Conservation (phyloP, 2,113 vertebrate species). For the Ictalurus punctatus region DNA sequence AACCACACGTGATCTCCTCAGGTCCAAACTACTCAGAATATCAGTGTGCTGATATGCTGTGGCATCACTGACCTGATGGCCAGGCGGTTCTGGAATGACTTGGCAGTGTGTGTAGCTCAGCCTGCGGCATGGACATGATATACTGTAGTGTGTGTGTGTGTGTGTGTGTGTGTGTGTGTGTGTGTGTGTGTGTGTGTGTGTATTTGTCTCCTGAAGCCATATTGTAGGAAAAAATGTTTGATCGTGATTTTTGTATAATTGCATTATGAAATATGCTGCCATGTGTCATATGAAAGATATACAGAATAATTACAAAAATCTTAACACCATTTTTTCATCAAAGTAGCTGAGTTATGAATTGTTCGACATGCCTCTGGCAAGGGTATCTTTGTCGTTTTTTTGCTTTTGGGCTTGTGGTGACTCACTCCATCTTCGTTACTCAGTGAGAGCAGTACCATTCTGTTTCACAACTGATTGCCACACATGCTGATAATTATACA, state of each 20-base stretch:
- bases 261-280: not conserved
- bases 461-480: conserved; percentile 32
- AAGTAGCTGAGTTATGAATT: conserved; percentile 5
- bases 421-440: conserved; percentile 8
- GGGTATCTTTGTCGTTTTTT: conserved; percentile 10
- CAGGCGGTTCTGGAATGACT: conserved; percentile 22
- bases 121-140: conserved; percentile 35
- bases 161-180: conserved; percentile 29
- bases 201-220: not conserved
- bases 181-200: not conserved
- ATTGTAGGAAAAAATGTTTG: not conserved
- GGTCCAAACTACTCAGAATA: conserved; percentile 23
- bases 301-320: conserved; percentile 7
- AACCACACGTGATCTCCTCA: conserved; percentile 17
- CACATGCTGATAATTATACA: conserved; percentile 30
- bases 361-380: conserved; percentile 19
- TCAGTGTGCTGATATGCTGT: conserved; percentile 15
- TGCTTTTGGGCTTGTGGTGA: conserved; percentile 21
- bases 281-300: not conserved
- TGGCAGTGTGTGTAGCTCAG: conserved; percentile 40
- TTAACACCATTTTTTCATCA: conserved; percentile 5
- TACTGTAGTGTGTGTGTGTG: conserved; percentile 16
- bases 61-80: conserved; percentile 30
- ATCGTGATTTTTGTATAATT: conserved; percentile 5
- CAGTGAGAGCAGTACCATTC: not conserved